Base-by-base conservation (phyloP, 2,888 invertebrate species). In the Caenorhabditis sp. region DNA sequence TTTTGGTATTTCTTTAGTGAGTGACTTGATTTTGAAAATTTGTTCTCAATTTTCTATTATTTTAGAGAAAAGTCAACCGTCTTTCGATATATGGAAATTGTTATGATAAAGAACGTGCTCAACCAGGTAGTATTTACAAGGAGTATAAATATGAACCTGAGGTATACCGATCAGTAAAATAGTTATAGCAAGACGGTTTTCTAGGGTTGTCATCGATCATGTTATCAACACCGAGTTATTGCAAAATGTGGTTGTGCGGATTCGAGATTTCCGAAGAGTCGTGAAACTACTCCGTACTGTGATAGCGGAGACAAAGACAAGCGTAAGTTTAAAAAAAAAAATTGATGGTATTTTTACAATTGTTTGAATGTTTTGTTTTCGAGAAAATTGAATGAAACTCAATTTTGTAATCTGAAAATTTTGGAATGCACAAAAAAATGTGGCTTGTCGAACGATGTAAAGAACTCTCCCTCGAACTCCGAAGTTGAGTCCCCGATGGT, bases 81-180 rank as follows among this genome's bases (percentile, higher is more conserved):
- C 67, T 86, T 17, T 55, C 65, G 1, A 49, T 55, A 14, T 59
- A 71, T 50, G 73, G 71, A 19, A 71, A 75, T 27, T 85, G 85
- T 43, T 76, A 76, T 37, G 76, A 83, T 12, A 50, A 69, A 6
- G 60, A 70, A 8, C 65, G 64, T 3, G 82, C 81, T 14, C 58
- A 77, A 10, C 19, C 43, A 1, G 77, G 72, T n/a, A 82, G 83
- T 73, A 86, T 86, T 60, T 86, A 86, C 63, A 78, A 76, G 59
- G 79, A 81, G 24, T 85, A 84, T 64, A 81, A 84, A 58, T 86
- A 86, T 70, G 86, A 86, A 55, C 85, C 86, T 5, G 86, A 86
- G 72, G 85, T 81, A 51, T 17, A 58, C 2, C 23, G 21, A 24
- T 26, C 37, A 57, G 19, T 17, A 24, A 2, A 12, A n/a, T 6